Percentiles rank a stretch among this genome's conserved stretches.
Conservation (phyloP, 2,797 vertebrate genomes). For the Malacoctenus gilli region DNA sequence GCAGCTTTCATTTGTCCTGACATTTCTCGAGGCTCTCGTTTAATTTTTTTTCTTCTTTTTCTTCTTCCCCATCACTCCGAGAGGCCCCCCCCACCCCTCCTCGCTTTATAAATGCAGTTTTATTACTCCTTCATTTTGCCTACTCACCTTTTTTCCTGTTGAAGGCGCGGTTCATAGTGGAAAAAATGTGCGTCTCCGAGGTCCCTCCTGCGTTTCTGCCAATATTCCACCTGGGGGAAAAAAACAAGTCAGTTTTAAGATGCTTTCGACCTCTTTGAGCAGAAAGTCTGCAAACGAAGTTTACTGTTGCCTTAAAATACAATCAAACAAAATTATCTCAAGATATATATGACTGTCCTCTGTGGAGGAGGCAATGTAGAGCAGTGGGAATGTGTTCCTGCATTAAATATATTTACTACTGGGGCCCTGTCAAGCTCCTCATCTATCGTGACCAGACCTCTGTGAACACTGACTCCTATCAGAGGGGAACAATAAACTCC, state of each 20-base stretch:
- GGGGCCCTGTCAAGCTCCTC: conserved; percentile 12
- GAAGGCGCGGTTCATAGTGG: conserved; percentile 94
- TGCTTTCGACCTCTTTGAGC: conserved; percentile 26
- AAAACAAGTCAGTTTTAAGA: conserved; percentile 53
- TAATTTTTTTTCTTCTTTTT: no score
- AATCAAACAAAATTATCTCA: no score
- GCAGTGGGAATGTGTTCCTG: conserved; percentile 24
- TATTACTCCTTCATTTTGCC: no score
- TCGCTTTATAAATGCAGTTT: no score
- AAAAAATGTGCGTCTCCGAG: conserved; percentile 65
- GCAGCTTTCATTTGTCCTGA: no score
- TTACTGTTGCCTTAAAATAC: neutral
- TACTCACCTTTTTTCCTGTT: conserved; percentile 92
- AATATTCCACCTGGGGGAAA: conserved; percentile 77
- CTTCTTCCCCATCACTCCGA: no score
- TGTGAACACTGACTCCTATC: neutral
- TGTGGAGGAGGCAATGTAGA: conserved; percentile 27
- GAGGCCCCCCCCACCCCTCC: no score
- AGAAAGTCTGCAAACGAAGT: conserved; percentile 17
- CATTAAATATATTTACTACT: conserved; percentile 27
- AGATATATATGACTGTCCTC: conserved; percentile 14
- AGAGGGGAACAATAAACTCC: neutral
- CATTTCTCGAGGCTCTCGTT: no score
- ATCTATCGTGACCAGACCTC: conserved; percentile 3
- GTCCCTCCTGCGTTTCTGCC: conserved; percentile 62